Evolutionary conservation across 1,140 invertebrate species (phyloP), one percentile per base, ranked within the genome.

Genomic region (Asbolus verrucosus): DNA sequence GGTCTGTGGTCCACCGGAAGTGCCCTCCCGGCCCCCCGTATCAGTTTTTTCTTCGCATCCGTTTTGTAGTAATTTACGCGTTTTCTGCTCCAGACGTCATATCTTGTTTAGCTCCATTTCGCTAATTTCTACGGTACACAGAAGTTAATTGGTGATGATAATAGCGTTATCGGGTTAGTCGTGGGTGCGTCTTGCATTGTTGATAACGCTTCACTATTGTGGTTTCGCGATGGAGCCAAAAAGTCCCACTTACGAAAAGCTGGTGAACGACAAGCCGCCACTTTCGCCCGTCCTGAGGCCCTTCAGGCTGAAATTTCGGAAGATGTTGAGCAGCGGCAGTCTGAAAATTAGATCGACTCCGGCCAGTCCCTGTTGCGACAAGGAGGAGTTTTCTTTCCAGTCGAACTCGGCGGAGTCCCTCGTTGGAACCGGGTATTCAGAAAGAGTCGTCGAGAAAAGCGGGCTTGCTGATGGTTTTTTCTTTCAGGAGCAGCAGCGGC

Each of bases 251-350:
- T 70, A 70, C 18, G 68, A 70, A 14, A 70, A 70, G 46, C 8
- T 70, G 15, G 11, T 39, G 39, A 62, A 59, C 14, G 68, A 70
- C 0, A 70, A 70, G 30, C 39, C 60, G 19, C 65, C 70, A 15
- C 43, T 27, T 13, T 65, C 62, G 21, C 62, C 62, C 6, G 38
- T 39, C 24, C 24, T 27, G 6, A 6, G 70, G 1, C 65, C 70
- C 18, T 71, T 71, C 30, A 59, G 65, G n/a, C 46, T 71, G 63
- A 43, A 33, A 24, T 71, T 71, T 14, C 70, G 61, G 33, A 27
- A 65, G 18, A 71, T 71, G 63, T 63, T 71, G 38, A 71, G 70
- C 19, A 60, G 63, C 9, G 70, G 70, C 8, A 71, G 38, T 11
- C 27, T 71, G n/a, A 67, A 38, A 38, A 27, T 62, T 16, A 21